Conservation (phyloP, 2,888 invertebrate genomes). For the Hoplodrina blanda region DNA sequence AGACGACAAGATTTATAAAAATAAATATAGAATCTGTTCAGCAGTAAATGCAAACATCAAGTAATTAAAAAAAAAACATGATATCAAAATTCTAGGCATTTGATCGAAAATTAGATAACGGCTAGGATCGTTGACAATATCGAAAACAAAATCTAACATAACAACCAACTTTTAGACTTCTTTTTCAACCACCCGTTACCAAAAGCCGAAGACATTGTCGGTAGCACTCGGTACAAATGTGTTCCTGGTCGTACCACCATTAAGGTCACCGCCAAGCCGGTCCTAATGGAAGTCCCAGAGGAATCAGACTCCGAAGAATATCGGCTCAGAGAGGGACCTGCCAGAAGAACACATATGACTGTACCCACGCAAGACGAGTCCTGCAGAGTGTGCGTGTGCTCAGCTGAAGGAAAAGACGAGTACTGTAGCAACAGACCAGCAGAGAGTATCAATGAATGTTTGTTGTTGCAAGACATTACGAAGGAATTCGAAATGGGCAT, state of each 20-base stretch:
- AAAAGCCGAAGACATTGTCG: conserved; percentile 59
- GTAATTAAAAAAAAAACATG: not conserved
- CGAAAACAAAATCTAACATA: conserved; percentile 14
- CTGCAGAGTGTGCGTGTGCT: conserved; percentile 82
- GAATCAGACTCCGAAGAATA: conserved; percentile 50
- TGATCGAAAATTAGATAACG: not conserved
- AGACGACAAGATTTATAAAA: too few relatives aligned
- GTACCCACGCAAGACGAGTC: conserved; percentile 67
- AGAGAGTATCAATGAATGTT: conserved; percentile 81
- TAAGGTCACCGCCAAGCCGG: conserved; percentile 59
- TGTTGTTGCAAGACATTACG: conserved; percentile 68
- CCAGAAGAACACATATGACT: conserved; percentile 75
- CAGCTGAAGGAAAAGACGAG: conserved; percentile 77
- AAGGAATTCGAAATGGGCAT: conserved; percentile 62
- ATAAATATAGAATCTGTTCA: too few relatives aligned
- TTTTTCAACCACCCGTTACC: conserved; percentile 71
- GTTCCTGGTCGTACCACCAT: conserved; percentile 81
- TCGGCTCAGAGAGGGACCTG: conserved; percentile 10
- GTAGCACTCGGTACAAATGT: conserved; percentile 69
- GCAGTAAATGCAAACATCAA: not conserved
- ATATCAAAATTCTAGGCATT: not conserved
- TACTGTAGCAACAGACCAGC: conserved; percentile 80
- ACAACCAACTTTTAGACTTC: conserved; percentile 71
- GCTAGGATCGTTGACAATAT: not conserved
- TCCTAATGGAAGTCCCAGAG: not conserved